Evolutionary conservation across 2,888 invertebrate species (phyloP).

Genomic region (Trissoscelio sp.): DNA sequence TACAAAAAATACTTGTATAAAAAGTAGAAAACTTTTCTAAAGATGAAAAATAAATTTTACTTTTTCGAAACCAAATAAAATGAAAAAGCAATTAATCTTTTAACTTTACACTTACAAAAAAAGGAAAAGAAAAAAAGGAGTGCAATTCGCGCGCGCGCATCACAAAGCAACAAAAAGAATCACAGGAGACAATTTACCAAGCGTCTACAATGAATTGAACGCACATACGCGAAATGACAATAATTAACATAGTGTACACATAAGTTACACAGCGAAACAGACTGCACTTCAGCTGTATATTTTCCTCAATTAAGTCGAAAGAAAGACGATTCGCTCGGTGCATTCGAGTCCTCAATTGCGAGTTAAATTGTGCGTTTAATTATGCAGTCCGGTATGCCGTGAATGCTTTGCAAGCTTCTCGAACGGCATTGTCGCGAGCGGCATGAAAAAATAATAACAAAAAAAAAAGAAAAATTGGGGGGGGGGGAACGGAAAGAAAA

Average conservation of each 20-base stretch:
- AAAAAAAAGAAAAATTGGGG: background rate
- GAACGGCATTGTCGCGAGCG: constrained; percentile 50
- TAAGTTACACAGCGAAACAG: constrained; percentile 64
- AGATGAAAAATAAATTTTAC: too few relatives aligned
- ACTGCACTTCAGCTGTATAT: constrained; percentile 52
- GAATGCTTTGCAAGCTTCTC: constrained; percentile 57
- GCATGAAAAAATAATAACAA: constrained; percentile 30
- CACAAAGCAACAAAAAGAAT: constrained; percentile 36
- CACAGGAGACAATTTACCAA: constrained; percentile 46
- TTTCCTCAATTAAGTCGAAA: constrained; percentile 68
- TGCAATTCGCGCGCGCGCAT: constrained; percentile 1
- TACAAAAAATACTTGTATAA: too few relatives aligned
- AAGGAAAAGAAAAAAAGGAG: background rate
- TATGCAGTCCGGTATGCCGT: constrained; percentile 63
- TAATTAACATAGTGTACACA: constrained; percentile 68
- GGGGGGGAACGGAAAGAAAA: background rate
- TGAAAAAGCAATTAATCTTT: background rate
- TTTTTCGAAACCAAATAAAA: background rate
- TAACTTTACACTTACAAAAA: too few relatives aligned
- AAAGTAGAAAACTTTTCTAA: too few relatives aligned
- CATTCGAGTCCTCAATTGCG: constrained; percentile 65
- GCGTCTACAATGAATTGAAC: constrained; percentile 58
- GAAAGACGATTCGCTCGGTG: constrained; percentile 68
- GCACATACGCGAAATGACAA: constrained; percentile 58
- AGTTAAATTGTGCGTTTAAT: constrained; percentile 70